phyloP scores from a whole-genome alignment of 2,113 vertebrate genomes.

The Notechis scutatus region DNA sequence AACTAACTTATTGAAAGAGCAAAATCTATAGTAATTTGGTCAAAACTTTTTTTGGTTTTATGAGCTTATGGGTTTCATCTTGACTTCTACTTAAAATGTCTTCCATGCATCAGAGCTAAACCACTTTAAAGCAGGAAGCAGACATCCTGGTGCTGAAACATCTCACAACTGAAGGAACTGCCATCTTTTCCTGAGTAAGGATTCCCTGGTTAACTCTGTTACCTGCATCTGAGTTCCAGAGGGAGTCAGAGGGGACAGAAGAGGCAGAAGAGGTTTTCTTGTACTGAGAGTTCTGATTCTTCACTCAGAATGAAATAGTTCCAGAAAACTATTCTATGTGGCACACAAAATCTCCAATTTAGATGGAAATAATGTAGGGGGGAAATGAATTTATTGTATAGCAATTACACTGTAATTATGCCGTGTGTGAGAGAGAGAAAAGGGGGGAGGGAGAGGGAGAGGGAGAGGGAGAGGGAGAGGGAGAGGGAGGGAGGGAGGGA shows the following conservation, averaged over 20 bases:
- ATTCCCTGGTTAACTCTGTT: neutral
- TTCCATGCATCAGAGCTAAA: slow-evolving; percentile 29
- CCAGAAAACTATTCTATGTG: neutral
- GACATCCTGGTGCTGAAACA: neutral
- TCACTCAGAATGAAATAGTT: neutral
- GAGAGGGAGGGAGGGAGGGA: no score
- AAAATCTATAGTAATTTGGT: slow-evolving; percentile 23
- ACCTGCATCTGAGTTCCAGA: neutral
- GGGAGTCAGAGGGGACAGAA: no score
- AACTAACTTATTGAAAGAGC: slow-evolving; percentile 22
- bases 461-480: no score
- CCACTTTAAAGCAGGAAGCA: neutral
- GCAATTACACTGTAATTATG: neutral
- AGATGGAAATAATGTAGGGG: neutral
- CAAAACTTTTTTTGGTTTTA: neutral
- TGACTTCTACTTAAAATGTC: slow-evolving; percentile 19
- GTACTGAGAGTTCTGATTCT: neutral
- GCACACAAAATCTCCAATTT: neutral
- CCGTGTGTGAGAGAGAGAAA: neutral
- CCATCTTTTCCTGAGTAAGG: no score
- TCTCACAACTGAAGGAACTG: neutral
- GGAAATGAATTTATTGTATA: neutral
- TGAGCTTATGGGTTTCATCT: neutral
- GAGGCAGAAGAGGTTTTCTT: neutral
- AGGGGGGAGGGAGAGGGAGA: no score